Percentiles rank a stretch among this genome's conserved stretches.
These are phyloP conservation scores for Pangasius sanitwongsei DNA, from an alignment of 2,797 vertebrate species.

Conservation along the genomic window DNA sequence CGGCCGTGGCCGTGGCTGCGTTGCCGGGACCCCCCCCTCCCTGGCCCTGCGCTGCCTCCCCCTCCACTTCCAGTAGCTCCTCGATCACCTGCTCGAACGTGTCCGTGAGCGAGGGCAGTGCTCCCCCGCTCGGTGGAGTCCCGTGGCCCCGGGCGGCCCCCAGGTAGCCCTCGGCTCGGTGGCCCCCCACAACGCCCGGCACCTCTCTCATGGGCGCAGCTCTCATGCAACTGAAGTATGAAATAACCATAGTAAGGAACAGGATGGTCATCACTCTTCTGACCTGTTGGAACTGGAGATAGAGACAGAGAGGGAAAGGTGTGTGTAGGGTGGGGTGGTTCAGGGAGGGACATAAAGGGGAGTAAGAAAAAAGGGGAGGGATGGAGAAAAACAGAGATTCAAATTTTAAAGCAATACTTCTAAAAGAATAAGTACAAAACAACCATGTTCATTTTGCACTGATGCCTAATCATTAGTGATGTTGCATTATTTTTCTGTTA, in stretches of 20 bases:
- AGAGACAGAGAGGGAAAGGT: constrained; percentile 57
- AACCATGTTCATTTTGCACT: background rate
- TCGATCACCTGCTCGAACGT: constrained; percentile 99
- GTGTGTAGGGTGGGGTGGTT: constrained; percentile 38
- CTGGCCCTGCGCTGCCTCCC: constrained; percentile 76
- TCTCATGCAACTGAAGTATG: constrained; percentile 99
- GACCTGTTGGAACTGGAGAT: constrained; percentile 97
- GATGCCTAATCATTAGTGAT: constrained; percentile 4
- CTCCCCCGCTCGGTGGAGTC: constrained; percentile 88
- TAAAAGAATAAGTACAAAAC: constrained; percentile 3
- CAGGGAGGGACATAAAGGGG: constrained; percentile 5
- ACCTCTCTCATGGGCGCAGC: constrained; percentile 99
- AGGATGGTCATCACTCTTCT: constrained; percentile 99
- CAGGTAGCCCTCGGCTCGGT: constrained; percentile 93
- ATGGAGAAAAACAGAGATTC: constrained; percentile 39
- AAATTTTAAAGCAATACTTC: background rate
- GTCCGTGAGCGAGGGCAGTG: constrained; percentile 89
- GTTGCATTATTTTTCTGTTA: constrained; percentile 17
- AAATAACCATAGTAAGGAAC: constrained; percentile 99
- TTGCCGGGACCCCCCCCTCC: constrained; percentile 71
- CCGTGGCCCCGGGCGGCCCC: constrained; percentile 90
- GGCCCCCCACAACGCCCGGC: constrained; percentile 86
- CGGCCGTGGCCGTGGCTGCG: constrained; percentile 71
- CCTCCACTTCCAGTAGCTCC: constrained; percentile 90
- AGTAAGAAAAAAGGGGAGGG: background rate